Conservation (phyloP, 2,113 vertebrate genomes). For the Gasterosteus aculeatus region DNA sequence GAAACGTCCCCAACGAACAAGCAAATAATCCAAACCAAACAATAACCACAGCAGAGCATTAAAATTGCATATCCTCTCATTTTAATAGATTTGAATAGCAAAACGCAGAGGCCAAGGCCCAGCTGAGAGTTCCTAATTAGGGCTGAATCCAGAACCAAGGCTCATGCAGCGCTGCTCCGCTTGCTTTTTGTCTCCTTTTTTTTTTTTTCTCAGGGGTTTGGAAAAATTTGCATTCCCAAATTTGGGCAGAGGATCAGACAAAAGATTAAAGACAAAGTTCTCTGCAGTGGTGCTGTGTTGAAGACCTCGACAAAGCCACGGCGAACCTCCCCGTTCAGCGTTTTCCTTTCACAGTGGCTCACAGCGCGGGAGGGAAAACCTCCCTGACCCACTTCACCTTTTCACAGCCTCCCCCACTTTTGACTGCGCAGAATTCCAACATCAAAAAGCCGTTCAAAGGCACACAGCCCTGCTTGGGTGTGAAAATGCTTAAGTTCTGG, state of each 20-base stretch:
- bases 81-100: conserved; percentile 62
- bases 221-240: conserved; percentile 12
- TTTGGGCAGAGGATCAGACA: neutral
- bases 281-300: neutral
- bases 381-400: conserved; percentile 44
- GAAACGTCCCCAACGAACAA: conserved; percentile 29
- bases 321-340: neutral
- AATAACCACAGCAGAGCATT: conserved; percentile 18
- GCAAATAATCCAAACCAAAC: conserved; percentile 33
- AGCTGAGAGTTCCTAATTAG: conserved; percentile 28
- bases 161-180: conserved; percentile 1
- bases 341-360: conserved; percentile 13
- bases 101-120: conserved; percentile 17
- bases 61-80: conserved; percentile 15
- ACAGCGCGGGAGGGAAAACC: conserved; percentile 9
- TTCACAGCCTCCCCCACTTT: neutral
- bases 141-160: neutral
- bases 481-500: conserved; percentile 23
- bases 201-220: neutral
- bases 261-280: conserved; percentile 13
- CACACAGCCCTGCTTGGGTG: conserved; percentile 12
- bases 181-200: neutral
- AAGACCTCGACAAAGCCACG: neutral
- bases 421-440: conserved; percentile 17
- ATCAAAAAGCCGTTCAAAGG: conserved; percentile 40